Evolutionary conservation across 2,888 invertebrate genomes (phyloP).

Genomic region (Rotaria magnacalcarata): DNA sequence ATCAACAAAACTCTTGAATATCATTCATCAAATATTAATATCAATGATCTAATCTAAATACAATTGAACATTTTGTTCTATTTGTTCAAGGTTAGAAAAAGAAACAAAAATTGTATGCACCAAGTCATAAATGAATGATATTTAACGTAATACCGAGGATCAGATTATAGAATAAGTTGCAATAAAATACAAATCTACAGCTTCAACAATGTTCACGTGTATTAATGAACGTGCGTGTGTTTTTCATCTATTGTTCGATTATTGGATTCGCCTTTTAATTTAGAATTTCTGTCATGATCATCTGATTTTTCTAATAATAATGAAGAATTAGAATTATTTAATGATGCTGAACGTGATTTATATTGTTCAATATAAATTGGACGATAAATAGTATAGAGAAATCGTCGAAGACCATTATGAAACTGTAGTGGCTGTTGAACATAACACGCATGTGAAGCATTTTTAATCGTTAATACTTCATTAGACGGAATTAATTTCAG

Average conservation of each 20-base stretch:
- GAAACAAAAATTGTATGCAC: too few relatives aligned
- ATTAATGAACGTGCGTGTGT: not conserved
- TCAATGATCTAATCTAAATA: too few relatives aligned
- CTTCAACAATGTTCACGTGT: too few relatives aligned
- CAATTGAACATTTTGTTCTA: too few relatives aligned
- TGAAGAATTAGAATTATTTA: not conserved
- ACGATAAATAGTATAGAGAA: constrained; percentile 15
- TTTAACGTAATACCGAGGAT: too few relatives aligned
- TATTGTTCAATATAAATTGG: constrained; percentile 9
- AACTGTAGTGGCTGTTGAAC: constrained; percentile 59
- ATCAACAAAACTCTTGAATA: too few relatives aligned
- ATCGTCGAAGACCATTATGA: constrained; percentile 50
- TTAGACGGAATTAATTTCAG: constrained; percentile 57
- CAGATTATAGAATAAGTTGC: too few relatives aligned
- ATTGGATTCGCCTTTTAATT: not conserved
- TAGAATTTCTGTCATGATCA: too few relatives aligned
- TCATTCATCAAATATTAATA: too few relatives aligned
- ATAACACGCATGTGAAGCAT: constrained; percentile 61
- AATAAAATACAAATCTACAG: too few relatives aligned
- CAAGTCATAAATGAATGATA: too few relatives aligned
- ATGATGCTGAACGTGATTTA: not conserved
- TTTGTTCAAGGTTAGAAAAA: too few relatives aligned
- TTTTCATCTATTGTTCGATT: not conserved
- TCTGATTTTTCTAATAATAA: not conserved
- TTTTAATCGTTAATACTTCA: constrained; percentile 54